Evolutionary conservation across 2,888 invertebrate species (phyloP).

Genomic region (Plagodis dolabraria): DNA sequence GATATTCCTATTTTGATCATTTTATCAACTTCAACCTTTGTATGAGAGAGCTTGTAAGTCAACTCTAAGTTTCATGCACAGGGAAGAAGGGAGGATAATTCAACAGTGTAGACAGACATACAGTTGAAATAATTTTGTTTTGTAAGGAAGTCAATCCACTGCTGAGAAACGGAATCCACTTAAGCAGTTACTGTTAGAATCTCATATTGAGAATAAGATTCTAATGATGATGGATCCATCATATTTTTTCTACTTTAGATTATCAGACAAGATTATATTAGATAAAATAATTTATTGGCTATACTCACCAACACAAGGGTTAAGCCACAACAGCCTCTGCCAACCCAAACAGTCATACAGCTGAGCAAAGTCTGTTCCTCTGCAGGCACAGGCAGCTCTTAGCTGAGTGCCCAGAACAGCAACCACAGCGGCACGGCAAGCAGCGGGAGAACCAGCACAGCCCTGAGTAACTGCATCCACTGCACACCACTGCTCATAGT

Average conservation of each 20-base stretch:
- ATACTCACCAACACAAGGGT: slow-evolving; percentile 95
- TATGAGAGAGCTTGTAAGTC: too few species aligned
- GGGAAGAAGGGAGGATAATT: slow-evolving; percentile 97
- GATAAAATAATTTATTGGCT: too few species aligned
- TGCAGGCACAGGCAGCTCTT: slow-evolving; percentile 94
- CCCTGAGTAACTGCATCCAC: slow-evolving; percentile 95
- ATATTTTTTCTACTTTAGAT: too few species aligned
- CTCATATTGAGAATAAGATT: too few species aligned
- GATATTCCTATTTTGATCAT: too few species aligned
- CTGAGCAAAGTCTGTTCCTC: slow-evolving; percentile 93
- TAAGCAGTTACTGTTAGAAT: too few species aligned
- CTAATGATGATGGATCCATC: too few species aligned
- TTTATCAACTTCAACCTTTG: too few species aligned
- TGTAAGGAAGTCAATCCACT: slow-evolving; percentile 79
- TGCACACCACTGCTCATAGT: slow-evolving; percentile 96
- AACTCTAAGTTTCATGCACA: slow-evolving; percentile 71
- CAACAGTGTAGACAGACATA: slow-evolving; percentile 96
- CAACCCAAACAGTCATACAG: slow-evolving; percentile 95
- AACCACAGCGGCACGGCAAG: slow-evolving; percentile 93
- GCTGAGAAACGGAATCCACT: too few species aligned
- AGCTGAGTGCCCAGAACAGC: slow-evolving; percentile 96
- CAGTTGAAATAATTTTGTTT: slow-evolving; percentile 91
- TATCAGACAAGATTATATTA: too few species aligned
- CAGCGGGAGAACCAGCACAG: slow-evolving; percentile 93
- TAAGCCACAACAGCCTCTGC: slow-evolving; percentile 95